phyloP scores from a whole-genome alignment of 2,797 vertebrate species.

The Amblyraja radiata region DNA sequence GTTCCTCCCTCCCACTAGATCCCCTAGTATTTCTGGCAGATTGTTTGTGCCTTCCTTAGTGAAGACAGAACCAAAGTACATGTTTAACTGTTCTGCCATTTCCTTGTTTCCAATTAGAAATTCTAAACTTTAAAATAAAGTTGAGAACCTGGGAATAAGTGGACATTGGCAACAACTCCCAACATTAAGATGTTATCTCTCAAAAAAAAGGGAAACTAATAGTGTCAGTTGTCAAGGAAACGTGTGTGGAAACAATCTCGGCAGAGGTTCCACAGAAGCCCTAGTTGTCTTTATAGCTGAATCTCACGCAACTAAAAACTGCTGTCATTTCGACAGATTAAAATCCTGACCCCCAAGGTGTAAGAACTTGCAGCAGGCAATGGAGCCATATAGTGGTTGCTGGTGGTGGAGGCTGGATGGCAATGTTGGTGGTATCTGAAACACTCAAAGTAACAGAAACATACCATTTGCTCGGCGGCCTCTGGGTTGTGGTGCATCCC shows the following conservation, averaged over 20 bases:
- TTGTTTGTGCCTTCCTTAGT: too few species aligned
- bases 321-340: background rate
- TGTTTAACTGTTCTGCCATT: too few species aligned
- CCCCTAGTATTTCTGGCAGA: too few species aligned
- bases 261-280: background rate
- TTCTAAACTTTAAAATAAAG: too few species aligned
- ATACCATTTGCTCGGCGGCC: background rate
- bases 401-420: background rate
- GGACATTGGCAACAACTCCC: background rate
- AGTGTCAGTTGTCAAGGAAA: background rate
- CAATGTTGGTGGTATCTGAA: background rate
- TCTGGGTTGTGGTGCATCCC: background rate
- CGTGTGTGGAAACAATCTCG: background rate
- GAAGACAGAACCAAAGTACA: too few species aligned
- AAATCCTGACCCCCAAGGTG: background rate
- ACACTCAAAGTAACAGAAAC: background rate
- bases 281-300: background rate
- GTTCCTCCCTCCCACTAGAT: too few species aligned
- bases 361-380: background rate
- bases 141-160: background rate
- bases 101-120: too few species aligned
- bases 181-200: background rate
- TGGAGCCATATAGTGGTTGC: background rate
- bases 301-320: background rate
- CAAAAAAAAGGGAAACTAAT: background rate